Conservation (phyloP, 1,140 invertebrate species). For the Phymastichus coffea region DNA sequence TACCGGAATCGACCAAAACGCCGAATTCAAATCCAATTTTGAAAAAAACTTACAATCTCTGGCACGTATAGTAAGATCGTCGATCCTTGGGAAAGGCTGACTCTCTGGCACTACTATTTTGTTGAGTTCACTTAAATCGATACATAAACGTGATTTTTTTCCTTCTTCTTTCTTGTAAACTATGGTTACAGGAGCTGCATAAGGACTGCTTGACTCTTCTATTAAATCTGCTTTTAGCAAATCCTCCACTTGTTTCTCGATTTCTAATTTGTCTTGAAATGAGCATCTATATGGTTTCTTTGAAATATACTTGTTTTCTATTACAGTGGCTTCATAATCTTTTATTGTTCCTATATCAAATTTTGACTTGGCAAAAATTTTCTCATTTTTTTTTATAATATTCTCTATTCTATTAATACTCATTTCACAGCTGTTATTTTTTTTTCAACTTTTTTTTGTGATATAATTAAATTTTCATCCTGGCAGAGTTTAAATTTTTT, state of each 20-base stretch:
- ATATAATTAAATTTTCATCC: conserved; percentile 28
- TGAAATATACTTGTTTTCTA: neutral
- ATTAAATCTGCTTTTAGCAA: neutral
- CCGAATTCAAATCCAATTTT: conserved; percentile 14
- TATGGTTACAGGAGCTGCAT: neutral
- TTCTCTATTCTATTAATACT: neutral
- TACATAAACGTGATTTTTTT: neutral
- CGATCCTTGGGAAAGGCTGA: neutral
- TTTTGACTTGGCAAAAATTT: too few species aligned
- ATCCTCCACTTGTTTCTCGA: too few species aligned
- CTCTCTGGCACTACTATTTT: neutral
- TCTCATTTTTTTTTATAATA: too few species aligned
- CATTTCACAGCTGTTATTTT: neutral
- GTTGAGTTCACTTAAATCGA: neutral
- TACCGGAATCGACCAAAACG: conserved; percentile 25
- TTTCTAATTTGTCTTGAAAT: too few species aligned
- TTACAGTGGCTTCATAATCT: neutral
- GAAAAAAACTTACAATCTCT: conserved; percentile 20
- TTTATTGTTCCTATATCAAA: neutral
- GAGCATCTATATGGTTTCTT: neutral
- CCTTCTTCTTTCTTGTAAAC: neutral
- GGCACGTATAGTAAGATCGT: neutral
- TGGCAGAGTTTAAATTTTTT: conserved; percentile 27
- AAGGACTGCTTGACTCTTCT: neutral
- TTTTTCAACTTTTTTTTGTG: conserved; percentile 19